These are phyloP conservation scores for Drosophila melanica DNA, from an alignment of 1,140 invertebrate genomes.

Conservation along the genomic window DNA sequence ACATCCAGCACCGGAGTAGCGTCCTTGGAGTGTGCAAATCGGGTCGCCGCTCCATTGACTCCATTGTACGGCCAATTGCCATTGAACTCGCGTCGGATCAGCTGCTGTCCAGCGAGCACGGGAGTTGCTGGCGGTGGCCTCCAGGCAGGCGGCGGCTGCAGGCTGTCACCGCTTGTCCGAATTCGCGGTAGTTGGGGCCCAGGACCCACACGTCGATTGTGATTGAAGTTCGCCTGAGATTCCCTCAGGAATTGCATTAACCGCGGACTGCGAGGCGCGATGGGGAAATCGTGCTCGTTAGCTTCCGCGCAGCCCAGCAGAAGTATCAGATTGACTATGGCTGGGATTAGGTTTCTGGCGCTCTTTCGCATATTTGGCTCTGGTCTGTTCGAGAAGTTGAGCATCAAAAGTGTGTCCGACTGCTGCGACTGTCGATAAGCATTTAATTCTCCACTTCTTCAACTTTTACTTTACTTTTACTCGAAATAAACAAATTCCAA, in stretches of 20 bases:
- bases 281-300: background rate
- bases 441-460: constrained; percentile 66
- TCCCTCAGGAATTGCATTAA: constrained; percentile 64
- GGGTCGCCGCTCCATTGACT: constrained; percentile 33
- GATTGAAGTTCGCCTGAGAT: constrained; percentile 42
- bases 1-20: constrained; percentile 57
- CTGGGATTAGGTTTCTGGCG: constrained; percentile 18
- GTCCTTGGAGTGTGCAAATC: constrained; percentile 65
- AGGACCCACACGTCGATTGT: constrained; percentile 38
- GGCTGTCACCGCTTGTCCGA: constrained; percentile 45
- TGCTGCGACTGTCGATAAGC: constrained; percentile 63
- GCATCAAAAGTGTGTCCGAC: constrained; percentile 52
- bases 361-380: constrained; percentile 41
- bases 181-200: constrained; percentile 23
- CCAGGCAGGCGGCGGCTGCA: constrained; percentile 20
- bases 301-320: constrained; percentile 41
- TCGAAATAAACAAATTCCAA: constrained; percentile 66
- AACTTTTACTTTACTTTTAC: constrained; percentile 62
- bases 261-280: constrained; percentile 34
- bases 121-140: constrained; percentile 21
- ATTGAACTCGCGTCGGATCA: constrained; percentile 59
- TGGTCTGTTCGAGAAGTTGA: constrained; percentile 9
- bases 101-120: constrained; percentile 46
- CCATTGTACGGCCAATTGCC: constrained; percentile 44
- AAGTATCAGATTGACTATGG: constrained; percentile 24